Evolutionary conservation across 2,888 invertebrate species (phyloP).

Genomic region (Pyrrhosoma nymphula): DNA sequence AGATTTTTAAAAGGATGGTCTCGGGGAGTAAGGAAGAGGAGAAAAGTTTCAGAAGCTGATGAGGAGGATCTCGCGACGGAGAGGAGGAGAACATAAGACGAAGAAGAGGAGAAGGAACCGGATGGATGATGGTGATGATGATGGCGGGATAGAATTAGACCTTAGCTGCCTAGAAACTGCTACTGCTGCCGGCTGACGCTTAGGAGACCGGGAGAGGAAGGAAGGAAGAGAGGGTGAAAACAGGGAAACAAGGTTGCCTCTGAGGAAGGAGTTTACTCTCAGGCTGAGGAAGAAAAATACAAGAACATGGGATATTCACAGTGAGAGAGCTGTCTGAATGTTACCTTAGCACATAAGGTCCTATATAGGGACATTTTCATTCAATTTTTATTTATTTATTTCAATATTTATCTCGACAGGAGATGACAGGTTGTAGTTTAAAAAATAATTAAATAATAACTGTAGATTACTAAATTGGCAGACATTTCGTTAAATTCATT

Average conservation of each 20-base stretch:
- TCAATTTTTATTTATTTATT: too few species aligned
- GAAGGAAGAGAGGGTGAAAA: neutral
- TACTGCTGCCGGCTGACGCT: neutral
- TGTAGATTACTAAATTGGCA: too few species aligned
- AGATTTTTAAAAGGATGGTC: conserved; percentile 25
- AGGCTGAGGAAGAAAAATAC: too few species aligned
- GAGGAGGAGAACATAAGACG: neutral
- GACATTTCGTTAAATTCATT: too few species aligned
- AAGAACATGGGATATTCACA: too few species aligned
- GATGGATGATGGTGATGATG: neutral
- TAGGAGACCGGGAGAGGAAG: neutral
- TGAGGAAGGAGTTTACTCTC: too few species aligned
- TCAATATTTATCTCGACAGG: too few species aligned
- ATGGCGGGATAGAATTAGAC: conserved; percentile 61
- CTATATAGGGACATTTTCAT: too few species aligned
- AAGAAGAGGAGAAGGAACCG: neutral
- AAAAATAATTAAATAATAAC: too few species aligned
- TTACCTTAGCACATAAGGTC: too few species aligned
- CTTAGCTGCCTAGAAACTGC: conserved; percentile 50
- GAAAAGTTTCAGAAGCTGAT: neutral
- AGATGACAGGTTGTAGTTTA: too few species aligned
- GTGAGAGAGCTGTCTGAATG: too few species aligned
- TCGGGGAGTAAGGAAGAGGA: neutral
- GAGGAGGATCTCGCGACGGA: neutral
- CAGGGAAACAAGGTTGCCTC: neutral